Percentiles rank a stretch among this genome's conserved stretches.
phyloP scores from a whole-genome alignment of 2,113 vertebrate species.

The Poeciliopsis retropinna region DNA sequence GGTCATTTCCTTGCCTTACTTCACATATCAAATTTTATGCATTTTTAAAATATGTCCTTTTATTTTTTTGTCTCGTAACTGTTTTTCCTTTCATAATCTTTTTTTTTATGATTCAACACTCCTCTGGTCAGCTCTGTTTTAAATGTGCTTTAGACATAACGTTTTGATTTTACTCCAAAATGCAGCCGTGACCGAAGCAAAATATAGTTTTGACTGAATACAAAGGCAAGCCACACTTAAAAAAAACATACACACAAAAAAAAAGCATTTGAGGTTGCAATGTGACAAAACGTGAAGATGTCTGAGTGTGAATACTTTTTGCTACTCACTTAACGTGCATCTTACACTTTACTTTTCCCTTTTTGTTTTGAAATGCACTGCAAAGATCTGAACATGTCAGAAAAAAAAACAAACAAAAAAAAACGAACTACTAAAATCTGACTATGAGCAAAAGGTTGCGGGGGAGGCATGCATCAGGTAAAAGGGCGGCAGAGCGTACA shows the following conservation, averaged over 20 bases:
- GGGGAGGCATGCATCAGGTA: conserved; percentile 48
- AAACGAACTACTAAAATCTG: neutral
- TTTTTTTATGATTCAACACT: no score
- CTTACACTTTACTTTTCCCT: neutral
- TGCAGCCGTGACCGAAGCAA: no score
- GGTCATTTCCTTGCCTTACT: no score
- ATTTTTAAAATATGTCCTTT: no score
- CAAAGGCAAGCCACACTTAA: neutral
- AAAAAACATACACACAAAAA: neutral
- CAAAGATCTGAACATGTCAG: neutral
- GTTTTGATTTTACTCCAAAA: no score
- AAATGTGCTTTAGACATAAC: no score
- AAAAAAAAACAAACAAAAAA: neutral
- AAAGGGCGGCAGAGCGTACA: conserved; percentile 25
- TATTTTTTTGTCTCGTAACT: no score
- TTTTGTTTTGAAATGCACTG: neutral
- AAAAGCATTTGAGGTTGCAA: neutral
- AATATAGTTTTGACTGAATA: neutral
- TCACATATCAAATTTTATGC: no score
- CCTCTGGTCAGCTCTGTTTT: no score
- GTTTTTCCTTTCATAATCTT: no score
- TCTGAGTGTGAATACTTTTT: neutral
- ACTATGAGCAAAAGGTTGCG: conserved; percentile 9
- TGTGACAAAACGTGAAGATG: neutral
- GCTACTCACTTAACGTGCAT: neutral